A percentile compares a stretch with the other conserved stretches of the same genome.
phyloP scores from a whole-genome alignment of 2,113 vertebrate species.

The Regulus satrapa region DNA sequence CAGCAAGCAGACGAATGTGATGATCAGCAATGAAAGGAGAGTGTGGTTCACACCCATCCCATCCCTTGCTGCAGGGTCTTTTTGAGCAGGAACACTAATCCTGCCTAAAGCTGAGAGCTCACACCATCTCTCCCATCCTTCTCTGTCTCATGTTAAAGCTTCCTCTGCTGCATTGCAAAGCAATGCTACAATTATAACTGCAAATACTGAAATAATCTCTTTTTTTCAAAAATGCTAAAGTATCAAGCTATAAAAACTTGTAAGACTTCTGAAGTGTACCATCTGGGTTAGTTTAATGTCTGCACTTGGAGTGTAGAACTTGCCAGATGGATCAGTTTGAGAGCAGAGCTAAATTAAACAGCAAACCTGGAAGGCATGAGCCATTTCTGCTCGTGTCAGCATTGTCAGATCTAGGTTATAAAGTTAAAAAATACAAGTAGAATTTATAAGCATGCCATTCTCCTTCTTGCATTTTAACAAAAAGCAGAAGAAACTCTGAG shows the following conservation, averaged over 20 bases:
- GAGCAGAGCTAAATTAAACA: not conserved
- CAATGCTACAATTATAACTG: not conserved
- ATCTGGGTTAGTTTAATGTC: not conserved
- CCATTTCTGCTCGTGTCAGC: not conserved
- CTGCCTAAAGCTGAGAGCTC: not conserved
- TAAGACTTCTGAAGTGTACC: not conserved
- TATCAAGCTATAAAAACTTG: not conserved
- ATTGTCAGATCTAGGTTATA: not conserved
- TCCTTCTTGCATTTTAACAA: not conserved
- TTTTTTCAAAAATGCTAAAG: not conserved
- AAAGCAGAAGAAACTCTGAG: not conserved
- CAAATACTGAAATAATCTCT: not conserved
- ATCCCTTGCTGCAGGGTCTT: not conserved
- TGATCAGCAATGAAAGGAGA: not conserved
- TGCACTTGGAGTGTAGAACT: not conserved
- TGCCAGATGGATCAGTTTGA: not conserved
- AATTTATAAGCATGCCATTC: not conserved
- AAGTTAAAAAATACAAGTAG: not conserved
- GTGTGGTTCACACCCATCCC: not conserved
- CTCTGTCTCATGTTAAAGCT: not conserved
- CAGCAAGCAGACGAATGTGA: not conserved
- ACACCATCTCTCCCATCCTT: not conserved
- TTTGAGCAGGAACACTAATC: not conserved
- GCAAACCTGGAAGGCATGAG: not conserved
- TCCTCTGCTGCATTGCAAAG: not conserved